Conservation (phyloP, 1,140 invertebrate genomes). For the Choristoneura fumiferana region DNA sequence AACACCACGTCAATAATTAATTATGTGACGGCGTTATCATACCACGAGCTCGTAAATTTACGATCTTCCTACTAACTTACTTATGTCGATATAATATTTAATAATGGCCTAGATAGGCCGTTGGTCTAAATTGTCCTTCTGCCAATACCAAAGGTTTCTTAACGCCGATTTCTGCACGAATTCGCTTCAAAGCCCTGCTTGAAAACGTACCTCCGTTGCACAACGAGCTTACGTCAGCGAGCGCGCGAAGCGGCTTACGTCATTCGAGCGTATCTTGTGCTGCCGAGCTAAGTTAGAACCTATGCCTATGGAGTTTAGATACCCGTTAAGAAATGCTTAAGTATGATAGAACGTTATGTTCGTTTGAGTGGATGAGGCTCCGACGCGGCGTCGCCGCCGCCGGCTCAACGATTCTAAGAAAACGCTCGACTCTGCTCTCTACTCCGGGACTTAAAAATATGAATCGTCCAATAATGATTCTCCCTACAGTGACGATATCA, state of each 20-base stretch:
- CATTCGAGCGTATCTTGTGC: slow-evolving; percentile 56
- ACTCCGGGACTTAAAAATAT: slow-evolving; percentile 76
- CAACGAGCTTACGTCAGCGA: slow-evolving; percentile 77
- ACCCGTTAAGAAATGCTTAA: slow-evolving; percentile 38
- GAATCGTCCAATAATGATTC: slow-evolving; percentile 60
- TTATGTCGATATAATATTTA: no score
- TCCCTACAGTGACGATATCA: background rate
- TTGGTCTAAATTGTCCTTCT: slow-evolving; percentile 62
- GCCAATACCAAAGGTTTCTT: slow-evolving; percentile 61
- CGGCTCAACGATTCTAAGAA: slow-evolving; percentile 74
- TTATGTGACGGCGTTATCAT: no score
- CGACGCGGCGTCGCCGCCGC: slow-evolving; percentile 66
- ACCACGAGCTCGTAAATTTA: no score
- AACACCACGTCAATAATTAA: no score
- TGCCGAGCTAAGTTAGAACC: slow-evolving; percentile 48
- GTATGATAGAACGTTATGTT: slow-evolving; percentile 76
- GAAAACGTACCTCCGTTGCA: slow-evolving; percentile 74
- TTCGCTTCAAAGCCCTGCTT: slow-evolving; percentile 68
- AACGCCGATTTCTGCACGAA: slow-evolving; percentile 73
- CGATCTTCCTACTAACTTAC: no score
- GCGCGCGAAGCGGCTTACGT: slow-evolving; percentile 73
- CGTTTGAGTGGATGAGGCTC: slow-evolving; percentile 76
- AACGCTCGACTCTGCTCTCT: slow-evolving; percentile 69
- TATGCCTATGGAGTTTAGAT: slow-evolving; percentile 40
- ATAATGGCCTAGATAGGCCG: slow-evolving; percentile 1